phyloP scores from a whole-genome alignment of 2,113 vertebrate species.

The Pogonocichla stellata region DNA sequence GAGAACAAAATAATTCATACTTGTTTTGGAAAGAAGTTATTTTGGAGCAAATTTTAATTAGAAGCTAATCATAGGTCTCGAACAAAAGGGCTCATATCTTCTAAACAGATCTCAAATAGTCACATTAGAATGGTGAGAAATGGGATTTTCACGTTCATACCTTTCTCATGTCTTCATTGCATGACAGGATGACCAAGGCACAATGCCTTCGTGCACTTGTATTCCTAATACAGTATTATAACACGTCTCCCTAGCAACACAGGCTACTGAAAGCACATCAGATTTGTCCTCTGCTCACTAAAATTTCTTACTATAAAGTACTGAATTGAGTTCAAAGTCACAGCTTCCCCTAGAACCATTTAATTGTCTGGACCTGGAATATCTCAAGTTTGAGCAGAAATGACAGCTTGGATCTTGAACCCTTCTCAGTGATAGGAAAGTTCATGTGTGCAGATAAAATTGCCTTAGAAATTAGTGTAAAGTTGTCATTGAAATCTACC shows the following conservation, averaged over 20 bases:
- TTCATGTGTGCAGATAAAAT: neutral
- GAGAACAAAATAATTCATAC: neutral
- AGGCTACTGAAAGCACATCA: neutral
- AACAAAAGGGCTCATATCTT: neutral
- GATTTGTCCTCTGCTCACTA: neutral
- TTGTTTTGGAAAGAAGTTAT: neutral
- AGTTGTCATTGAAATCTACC: neutral
- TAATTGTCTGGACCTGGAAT: neutral
- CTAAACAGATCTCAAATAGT: neutral
- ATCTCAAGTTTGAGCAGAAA: neutral
- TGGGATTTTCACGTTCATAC: neutral
- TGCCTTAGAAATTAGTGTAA: neutral
- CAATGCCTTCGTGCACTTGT: neutral
- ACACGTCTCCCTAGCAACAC: neutral
- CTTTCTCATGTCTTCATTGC: neutral
- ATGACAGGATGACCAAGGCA: neutral
- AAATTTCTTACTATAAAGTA: conserved; percentile 6
- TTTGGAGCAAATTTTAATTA: neutral
- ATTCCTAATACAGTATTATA: neutral
- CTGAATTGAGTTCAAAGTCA: conserved; percentile 8
- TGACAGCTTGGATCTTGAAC: neutral
- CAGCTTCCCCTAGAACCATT: neutral
- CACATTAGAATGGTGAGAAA: neutral
- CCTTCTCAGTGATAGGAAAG: neutral
- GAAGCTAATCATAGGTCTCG: neutral